Conservation (phyloP, 2,797 vertebrate species). For the Pipistrellus pygmaeus region DNA sequence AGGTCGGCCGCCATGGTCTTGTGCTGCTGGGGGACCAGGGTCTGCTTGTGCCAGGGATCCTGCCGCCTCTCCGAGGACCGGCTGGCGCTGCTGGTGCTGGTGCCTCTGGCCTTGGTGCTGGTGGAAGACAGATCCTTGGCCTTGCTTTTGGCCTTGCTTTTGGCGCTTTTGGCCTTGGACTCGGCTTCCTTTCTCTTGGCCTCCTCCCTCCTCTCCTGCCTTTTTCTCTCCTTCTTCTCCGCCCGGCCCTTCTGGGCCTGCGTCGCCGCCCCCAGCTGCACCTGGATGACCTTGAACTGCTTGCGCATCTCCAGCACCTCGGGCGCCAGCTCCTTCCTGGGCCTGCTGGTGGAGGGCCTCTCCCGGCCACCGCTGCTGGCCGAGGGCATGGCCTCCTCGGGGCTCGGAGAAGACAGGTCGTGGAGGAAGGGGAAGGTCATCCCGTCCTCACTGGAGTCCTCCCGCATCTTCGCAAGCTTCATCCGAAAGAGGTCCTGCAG, state of each 20-base stretch:
- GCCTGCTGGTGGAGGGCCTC: too few species aligned
- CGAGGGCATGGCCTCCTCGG: too few species aligned
- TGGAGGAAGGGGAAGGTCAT: background rate
- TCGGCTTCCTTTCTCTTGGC: background rate
- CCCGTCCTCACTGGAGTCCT: too few species aligned
- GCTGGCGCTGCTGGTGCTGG: background rate
- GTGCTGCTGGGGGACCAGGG: too few species aligned
- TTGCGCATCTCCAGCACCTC: background rate
- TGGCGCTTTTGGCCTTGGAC: background rate
- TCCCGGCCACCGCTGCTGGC: too few species aligned
- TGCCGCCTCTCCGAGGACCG: too few species aligned
- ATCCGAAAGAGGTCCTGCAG: slow-evolving; percentile 88
- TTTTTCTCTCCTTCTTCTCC: background rate
- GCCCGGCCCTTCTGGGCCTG: background rate
- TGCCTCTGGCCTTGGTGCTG: background rate
- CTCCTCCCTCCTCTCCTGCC: too few species aligned
- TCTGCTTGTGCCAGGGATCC: too few species aligned
- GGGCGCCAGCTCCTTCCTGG: background rate
- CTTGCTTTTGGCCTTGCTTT: background rate
- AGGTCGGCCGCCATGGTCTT: too few species aligned
- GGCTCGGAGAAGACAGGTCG: background rate
- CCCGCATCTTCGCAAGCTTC: background rate
- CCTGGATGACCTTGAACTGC: background rate
- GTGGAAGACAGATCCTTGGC: background rate
- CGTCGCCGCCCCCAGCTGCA: background rate